phyloP scores from a whole-genome alignment of 2,888 invertebrate genomes.

The Drosophila longiperda region DNA sequence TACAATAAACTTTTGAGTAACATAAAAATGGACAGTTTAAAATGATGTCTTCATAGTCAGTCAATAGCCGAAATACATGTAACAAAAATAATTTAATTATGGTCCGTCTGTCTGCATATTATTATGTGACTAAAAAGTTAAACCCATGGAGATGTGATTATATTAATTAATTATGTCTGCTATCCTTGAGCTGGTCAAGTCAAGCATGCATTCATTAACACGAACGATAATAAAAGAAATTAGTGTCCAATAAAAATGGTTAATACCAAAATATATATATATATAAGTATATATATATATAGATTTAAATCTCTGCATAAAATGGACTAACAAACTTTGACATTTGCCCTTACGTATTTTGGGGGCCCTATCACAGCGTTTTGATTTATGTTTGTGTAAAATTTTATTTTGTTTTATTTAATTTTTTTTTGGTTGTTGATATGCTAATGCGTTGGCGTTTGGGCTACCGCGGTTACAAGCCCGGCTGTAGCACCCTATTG shows the following conservation, averaged over 20 bases:
- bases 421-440: slow-evolving; percentile 15
- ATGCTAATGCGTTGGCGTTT: slow-evolving; percentile 69
- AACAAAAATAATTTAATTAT: slow-evolving; percentile 49
- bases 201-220: slow-evolving; percentile 67
- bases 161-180: slow-evolving; percentile 4
- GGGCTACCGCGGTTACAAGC: slow-evolving; percentile 25
- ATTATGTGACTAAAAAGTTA: slow-evolving; percentile 7
- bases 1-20: slow-evolving; percentile 28
- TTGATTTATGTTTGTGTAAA: slow-evolving; percentile 27
- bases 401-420: neutral
- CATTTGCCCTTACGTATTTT: slow-evolving; percentile 34
- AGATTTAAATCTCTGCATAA: slow-evolving; percentile 17
- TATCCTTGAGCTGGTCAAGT: slow-evolving; percentile 63
- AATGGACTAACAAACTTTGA: slow-evolving; percentile 36
- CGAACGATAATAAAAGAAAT: slow-evolving; percentile 44
- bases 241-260: slow-evolving; percentile 31
- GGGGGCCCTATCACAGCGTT: slow-evolving; percentile 16
- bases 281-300: slow-evolving; percentile 9
- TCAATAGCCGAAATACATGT: slow-evolving; percentile 16
- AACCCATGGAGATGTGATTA: neutral
- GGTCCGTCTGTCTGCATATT: slow-evolving; percentile 7
- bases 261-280: slow-evolving; percentile 5
- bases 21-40: slow-evolving; percentile 28
- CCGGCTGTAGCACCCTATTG: slow-evolving; percentile 57
- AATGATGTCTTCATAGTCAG: slow-evolving; percentile 22